Evolutionary conservation across 2,797 vertebrate genomes (phyloP), one percentile per base, ranked within the genome.

Genomic region (Hephaestus fuliginosus): DNA sequence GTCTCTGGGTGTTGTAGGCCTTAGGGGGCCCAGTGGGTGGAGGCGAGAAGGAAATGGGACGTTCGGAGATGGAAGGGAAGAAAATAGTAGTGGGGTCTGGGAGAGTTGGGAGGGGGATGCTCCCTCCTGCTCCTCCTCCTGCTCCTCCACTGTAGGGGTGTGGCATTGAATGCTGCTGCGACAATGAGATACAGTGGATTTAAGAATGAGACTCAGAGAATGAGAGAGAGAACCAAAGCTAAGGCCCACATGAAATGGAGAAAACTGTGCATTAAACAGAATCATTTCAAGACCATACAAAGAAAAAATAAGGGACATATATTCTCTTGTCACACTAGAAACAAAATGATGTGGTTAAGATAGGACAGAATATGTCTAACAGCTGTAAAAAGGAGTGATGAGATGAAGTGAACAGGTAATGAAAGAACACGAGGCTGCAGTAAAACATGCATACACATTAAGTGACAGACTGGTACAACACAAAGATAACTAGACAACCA

Each of bases 1-100:
- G 97, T 4, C 98, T 96, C 92, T 99, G 98, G 82, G 96, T 94
- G 88, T 96, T 96, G 94, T 97, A 96, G 87, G 95, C 95, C 94
- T 98, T 98, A 60, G 97, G 96, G 88, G 96, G 97, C 93, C 92
- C 95, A 80, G 96, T 96, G 52, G 98, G 98, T 46, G 98, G 98
- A 88, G 98, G 98, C 1, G 98, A 99, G 93, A 98, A 99, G 89
- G 98, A 99, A 93, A 98, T 90, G 76, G 98, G 97, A 83, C 97
- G 97, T 91, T 99, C 97, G 15, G 96, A 97, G 94, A 99, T 96
- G 93, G 96, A 95, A 87, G 97, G 96, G 92, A 97, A 98, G 96
- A 97, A 97, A 91, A 97, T 94, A 86, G 96, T 90, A 39, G 97
- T 94, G 57, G 97, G 95, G 78, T 99, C 98, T 87, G 96, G 93